Conservation (phyloP, 1,140 invertebrate species). For the Stegodyphus mimosarum region DNA sequence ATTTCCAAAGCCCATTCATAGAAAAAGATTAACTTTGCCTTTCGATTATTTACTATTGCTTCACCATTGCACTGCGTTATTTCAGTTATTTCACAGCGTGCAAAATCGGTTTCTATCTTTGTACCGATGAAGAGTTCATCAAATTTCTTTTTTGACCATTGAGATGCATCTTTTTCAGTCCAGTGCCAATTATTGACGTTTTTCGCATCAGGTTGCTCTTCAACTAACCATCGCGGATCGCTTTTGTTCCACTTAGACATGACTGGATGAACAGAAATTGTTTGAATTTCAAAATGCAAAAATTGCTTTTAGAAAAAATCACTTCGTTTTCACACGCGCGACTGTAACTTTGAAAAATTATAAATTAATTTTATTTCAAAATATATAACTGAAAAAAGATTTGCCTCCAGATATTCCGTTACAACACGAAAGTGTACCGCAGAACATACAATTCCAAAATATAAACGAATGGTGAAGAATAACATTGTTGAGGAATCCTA, state of each 20-base stretch:
- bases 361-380: too few relatives aligned
- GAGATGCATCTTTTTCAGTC: not conserved
- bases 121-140: not conserved
- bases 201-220: slow-evolving; percentile 97
- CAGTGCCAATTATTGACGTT: slow-evolving; percentile 99
- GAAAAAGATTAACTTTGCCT: slow-evolving; percentile 99
- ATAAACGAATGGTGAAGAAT: too few relatives aligned
- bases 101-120: not conserved
- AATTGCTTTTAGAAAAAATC: too few relatives aligned
- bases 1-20: slow-evolving; percentile 96
- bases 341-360: too few relatives aligned
- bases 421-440: too few relatives aligned
- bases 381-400: too few relatives aligned
- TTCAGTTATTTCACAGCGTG: slow-evolving; percentile 79
- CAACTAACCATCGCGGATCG: slow-evolving; percentile 99
- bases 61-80: slow-evolving; percentile 93
- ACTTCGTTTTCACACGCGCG: too few relatives aligned
- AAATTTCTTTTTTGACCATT: not conserved
- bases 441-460: too few relatives aligned
- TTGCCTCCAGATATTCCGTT: too few relatives aligned
- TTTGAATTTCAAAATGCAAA: too few relatives aligned
- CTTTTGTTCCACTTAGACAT: slow-evolving; percentile 99
- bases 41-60: slow-evolving; percentile 96
- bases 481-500: too few relatives aligned
- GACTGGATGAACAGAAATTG: slow-evolving; percentile 24